Conservation (phyloP, 2,113 vertebrate genomes). For the Felis chaus region DNA sequence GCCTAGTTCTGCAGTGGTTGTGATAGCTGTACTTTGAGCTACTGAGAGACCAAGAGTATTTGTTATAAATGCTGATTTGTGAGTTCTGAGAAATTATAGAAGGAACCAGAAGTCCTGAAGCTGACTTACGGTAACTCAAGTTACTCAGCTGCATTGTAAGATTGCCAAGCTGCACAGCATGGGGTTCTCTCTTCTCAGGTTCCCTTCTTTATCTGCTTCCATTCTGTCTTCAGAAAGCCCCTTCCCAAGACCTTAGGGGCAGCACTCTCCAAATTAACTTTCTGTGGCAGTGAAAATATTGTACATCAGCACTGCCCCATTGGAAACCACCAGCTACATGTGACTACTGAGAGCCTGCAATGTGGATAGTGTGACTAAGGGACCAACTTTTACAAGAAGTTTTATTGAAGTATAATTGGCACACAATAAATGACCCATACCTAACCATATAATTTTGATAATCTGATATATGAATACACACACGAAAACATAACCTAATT, state of each 20-base stretch:
- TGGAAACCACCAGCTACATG: not conserved
- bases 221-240: not conserved
- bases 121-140: not conserved
- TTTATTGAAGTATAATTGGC: not conserved
- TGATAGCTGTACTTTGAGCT: not conserved
- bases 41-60: not conserved
- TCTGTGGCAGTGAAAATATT: not conserved
- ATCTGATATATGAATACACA: not conserved
- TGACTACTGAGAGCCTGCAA: not conserved
- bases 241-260: not conserved
- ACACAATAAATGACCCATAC: not conserved
- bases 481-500: not conserved
- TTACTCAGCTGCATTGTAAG: not conserved
- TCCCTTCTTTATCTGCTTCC: not conserved
- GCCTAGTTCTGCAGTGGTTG: not conserved
- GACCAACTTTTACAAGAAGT: not conserved
- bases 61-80: not conserved
- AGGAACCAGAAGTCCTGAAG: not conserved
- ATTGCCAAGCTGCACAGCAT: too few relatives aligned
- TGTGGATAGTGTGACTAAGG: not conserved
- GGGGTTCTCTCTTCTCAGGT: not conserved
- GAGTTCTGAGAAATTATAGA: not conserved
- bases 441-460: not conserved
- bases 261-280: not conserved
- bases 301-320: too few relatives aligned